Conservation (phyloP, 2,888 invertebrate genomes). For the Amphiduros pacificus region DNA sequence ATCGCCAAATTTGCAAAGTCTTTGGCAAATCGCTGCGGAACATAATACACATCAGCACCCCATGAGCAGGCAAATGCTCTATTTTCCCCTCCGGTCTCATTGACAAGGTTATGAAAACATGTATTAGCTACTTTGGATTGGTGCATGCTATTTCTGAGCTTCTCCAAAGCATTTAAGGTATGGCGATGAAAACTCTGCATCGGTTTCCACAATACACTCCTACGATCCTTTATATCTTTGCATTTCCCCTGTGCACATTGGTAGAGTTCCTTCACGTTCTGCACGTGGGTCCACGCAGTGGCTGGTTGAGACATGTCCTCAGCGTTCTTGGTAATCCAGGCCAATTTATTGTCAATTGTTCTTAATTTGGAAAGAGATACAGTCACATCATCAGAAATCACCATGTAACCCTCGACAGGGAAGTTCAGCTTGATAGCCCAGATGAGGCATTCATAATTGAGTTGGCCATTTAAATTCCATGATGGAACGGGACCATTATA, state of each 20-base stretch:
- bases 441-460: constrained; percentile 28
- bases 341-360: not conserved
- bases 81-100: constrained; percentile 20
- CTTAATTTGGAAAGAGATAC: constrained; percentile 11
- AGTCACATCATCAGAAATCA: constrained; percentile 29
- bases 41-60: constrained; percentile 32
- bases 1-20: constrained; percentile 21
- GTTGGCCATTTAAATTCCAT: constrained; percentile 23
- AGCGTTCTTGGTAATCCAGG: too few species aligned
- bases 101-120: constrained; percentile 18
- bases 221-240: constrained; percentile 29
- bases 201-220: constrained; percentile 20
- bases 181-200: constrained; percentile 27
- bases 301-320: too few species aligned
- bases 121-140: constrained; percentile 1
- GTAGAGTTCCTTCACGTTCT: too few species aligned
- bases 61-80: constrained; percentile 26
- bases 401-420: constrained; percentile 24
- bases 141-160: not conserved
- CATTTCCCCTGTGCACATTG: constrained; percentile 29
- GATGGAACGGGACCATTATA: constrained; percentile 16
- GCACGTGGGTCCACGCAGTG: too few species aligned
- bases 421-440: constrained; percentile 21
- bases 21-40: constrained; percentile 23
- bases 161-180: constrained; percentile 9